phyloP scores from a whole-genome alignment of 1,140 invertebrate species.

The Ladona fulva region DNA sequence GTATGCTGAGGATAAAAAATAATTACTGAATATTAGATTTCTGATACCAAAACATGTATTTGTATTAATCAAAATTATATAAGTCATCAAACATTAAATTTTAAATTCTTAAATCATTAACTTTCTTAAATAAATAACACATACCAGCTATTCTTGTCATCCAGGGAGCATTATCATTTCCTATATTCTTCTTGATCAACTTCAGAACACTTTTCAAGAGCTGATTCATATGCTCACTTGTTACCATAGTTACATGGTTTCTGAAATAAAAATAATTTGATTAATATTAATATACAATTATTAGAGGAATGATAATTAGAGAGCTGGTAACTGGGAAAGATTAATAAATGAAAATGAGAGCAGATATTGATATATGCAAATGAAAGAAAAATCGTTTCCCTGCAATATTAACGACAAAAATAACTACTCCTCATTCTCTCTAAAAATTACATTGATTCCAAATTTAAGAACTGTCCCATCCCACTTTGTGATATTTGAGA shows the following conservation, averaged over 20 bases:
- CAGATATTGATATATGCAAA: too few species aligned
- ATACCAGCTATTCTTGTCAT: constrained; percentile 91
- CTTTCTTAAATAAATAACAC: constrained; percentile 9
- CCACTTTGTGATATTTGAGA: too few species aligned
- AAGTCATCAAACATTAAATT: background rate
- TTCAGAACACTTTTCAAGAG: constrained; percentile 92
- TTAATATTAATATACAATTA: too few species aligned
- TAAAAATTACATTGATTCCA: too few species aligned
- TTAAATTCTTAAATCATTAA: background rate
- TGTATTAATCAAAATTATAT: too few species aligned
- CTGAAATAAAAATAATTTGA: constrained; percentile 34
- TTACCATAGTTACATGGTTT: constrained; percentile 91
- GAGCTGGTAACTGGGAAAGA: too few species aligned
- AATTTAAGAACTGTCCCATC: too few species aligned
- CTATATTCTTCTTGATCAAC: constrained; percentile 94
- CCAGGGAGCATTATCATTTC: constrained; percentile 92
- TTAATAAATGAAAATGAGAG: too few species aligned
- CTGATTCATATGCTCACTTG: constrained; percentile 94
- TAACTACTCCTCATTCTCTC: too few species aligned
- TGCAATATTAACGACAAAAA: too few species aligned
- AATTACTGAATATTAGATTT: background rate
- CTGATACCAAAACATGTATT: background rate
- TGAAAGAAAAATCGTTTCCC: too few species aligned
- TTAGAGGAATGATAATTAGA: too few species aligned
- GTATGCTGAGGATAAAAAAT: constrained; percentile 46